Evolutionary conservation across 2,888 invertebrate genomes (phyloP), one percentile per base, ranked within the genome.

Genomic region (Priocnemis perturbator): DNA sequence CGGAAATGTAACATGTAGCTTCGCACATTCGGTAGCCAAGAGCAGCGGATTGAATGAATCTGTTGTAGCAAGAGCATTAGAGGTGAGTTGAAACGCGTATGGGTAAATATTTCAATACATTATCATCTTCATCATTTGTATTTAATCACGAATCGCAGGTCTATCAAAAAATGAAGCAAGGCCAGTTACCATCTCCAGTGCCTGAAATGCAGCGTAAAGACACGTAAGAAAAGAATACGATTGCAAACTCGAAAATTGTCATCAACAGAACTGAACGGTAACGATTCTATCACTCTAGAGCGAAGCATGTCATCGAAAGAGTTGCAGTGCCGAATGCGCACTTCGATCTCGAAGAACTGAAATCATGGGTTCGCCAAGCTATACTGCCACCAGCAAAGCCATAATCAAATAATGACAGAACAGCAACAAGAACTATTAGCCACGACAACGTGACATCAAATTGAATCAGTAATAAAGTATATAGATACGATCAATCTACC

Each of bases 1-100:
- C 60, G 95, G 95, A 14, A 85, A 90, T 57, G 91, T 92, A 0
- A 88, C 89, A 19, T 86, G 89, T 57, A 95, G 95, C 87, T 93
- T 93, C 85, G 95, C 95, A 14, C 91, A 91, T 64, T 91, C 92
- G 56, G 93, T 94, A 3, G 95, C 95, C 0, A 88, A 87, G 15
- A 89, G 90, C 61, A 91, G 91, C 60, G 95, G 94, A 0, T 86
- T 95, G 5, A 89, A 91, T 15, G 73, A 82, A 0, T 78, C 84
- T 0, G 86, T 94, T 7, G 87, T 94, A 0, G 79, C 89, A 2
- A 88, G 95, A 57, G 93, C 93, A 0, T 76, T 81, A 15, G 82
- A 89, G 64, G 90, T 93, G n/a, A 62, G 17, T 60, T 52, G 11
- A 20, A 30, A 9, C 11, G 4, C 21, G 14, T 0, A 17, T 45